Evolutionary conservation across 2,797 vertebrate genomes (phyloP).

Genomic region (Brachyrhaphis roseni): DNA sequence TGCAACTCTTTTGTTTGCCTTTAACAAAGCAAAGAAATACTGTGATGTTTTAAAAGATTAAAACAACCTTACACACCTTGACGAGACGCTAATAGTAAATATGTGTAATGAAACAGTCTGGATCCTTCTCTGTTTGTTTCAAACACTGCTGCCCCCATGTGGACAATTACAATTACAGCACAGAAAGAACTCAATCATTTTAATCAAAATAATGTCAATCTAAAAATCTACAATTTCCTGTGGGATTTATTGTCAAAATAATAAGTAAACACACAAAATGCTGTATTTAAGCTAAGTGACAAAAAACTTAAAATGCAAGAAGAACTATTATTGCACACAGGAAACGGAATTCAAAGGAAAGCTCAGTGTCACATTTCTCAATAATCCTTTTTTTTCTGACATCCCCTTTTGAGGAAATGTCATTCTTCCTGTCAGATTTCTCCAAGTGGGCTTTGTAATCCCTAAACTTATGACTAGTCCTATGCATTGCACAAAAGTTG

Average conservation of each 20-base stretch:
- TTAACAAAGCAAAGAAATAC: not conserved
- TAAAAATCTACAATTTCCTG: not conserved
- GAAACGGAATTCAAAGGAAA: not conserved
- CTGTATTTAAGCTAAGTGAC: not conserved
- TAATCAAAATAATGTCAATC: not conserved
- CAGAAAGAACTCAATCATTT: not conserved
- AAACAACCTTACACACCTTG: not conserved
- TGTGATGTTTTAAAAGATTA: not conserved
- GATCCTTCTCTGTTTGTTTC: not conserved
- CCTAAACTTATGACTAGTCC: not conserved
- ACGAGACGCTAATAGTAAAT: not conserved
- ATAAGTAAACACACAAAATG: not conserved
- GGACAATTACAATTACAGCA: not conserved
- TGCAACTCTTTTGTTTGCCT: not conserved
- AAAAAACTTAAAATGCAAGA: not conserved
- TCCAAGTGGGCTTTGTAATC: not conserved
- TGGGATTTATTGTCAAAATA: not conserved
- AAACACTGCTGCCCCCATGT: constrained; percentile 15
- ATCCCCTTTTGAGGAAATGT: not conserved
- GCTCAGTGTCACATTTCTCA: not conserved
- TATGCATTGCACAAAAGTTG: not conserved
- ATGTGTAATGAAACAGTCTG: not conserved
- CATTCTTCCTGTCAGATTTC: not conserved
- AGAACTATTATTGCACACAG: not conserved
- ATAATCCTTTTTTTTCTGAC: not conserved